These are phyloP conservation scores for Sphecodes monilicornis DNA, from an alignment of 2,888 invertebrate genomes.

Conservation along the genomic window DNA sequence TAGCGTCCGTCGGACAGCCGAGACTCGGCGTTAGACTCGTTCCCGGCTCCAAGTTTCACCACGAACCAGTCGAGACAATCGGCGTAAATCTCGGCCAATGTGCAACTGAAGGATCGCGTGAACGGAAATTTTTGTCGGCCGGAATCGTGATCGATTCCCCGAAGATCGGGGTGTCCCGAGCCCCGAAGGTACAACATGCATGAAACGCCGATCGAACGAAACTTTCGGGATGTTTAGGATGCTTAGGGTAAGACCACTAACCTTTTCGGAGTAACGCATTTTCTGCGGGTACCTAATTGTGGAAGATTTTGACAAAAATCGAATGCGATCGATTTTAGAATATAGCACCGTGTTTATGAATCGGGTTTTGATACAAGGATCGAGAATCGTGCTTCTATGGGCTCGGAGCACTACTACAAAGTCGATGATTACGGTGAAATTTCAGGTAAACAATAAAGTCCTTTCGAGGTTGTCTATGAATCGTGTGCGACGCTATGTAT, in stretches of 20 bases:
- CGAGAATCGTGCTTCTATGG: background rate
- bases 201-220: background rate
- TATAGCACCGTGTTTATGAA: background rate
- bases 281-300: background rate
- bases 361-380: background rate
- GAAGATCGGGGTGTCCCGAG: slow-evolving; percentile 26
- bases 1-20: slow-evolving; percentile 7
- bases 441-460: slow-evolving; percentile 41
- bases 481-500: background rate
- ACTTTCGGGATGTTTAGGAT: background rate
- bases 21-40: slow-evolving; percentile 3
- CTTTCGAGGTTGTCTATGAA: background rate
- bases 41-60: background rate
- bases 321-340: background rate
- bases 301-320: background rate
- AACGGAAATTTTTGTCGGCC: slow-evolving; percentile 47
- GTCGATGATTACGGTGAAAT: slow-evolving; percentile 42
- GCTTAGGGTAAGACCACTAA: background rate
- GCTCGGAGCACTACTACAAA: background rate
- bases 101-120: slow-evolving; percentile 39
- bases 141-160: slow-evolving; percentile 54
- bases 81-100: background rate
- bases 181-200: background rate
- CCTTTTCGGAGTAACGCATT: background rate
- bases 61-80: background rate